Evolutionary conservation across 2,888 invertebrate species (phyloP), one percentile per base, ranked within the genome.

Genomic region (Deilephila porcellus): DNA sequence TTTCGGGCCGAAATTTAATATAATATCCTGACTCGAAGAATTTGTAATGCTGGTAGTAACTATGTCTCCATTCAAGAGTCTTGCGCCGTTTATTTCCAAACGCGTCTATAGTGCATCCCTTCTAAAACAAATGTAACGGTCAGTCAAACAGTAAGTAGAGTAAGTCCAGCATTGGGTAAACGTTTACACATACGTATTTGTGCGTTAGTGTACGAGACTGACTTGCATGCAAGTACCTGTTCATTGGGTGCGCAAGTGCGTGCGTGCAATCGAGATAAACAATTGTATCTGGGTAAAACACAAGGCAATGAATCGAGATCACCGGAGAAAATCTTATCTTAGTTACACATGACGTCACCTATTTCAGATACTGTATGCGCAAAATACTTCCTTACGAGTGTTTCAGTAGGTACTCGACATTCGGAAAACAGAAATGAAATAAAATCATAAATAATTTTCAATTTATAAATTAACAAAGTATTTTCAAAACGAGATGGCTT

Each of bases 311-410:
- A 52, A 67, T 67, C 52, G 67, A 67, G 67, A 67, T 67, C 67
- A 25, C 67, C 52, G 67, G 67, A 67, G 67, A 67, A 67, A 67
- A 67, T 67, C 14, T 67, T 52, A 67, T 67, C 52, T 25, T 52
- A 34, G 37, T 8, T 34, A 34, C 2, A 17, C 45, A 45, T 67
- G 67, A 67, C 67, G 52, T 67, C 52, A 25, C 17, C 17, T 20
- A 20, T 20, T 37, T n/a, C 34, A 17, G 34, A 37, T 63, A 34
- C 37, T 34, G 37, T 19, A 14, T 19, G 14, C 7, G 45, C 45
- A 45, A 45, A 45, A 45, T 45, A 25, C 4, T 67, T 14, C 11
- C 14, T 52, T 64, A 45, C 17, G 11, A 63, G 6, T 45, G 45
- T 67, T 64, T 67, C 67, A 67, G 37, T n/a, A 20, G n/a, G 5